Evolutionary conservation across 2,888 invertebrate genomes (phyloP), one percentile per base, ranked within the genome.

Genomic region (Athalia circularis): DNA sequence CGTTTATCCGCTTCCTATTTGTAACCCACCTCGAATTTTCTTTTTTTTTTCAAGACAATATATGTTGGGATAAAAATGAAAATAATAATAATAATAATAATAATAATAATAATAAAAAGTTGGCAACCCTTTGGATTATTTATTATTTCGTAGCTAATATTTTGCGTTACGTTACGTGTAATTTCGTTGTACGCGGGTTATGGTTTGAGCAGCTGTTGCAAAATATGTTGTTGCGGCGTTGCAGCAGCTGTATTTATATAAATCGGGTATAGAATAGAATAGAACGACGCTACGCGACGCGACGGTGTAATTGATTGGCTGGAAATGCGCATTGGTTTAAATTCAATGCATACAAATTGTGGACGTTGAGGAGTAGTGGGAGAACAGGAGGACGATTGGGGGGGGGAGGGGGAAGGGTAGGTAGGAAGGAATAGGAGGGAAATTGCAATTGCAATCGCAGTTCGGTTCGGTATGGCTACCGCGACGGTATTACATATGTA

Each of bases 291-390:
- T 9, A 7, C 11, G 5, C 4, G 54, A n/a, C 11, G 6, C 4
- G 54, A n/a, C 3, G 54, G 54, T 4, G 68, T 54, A 54, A 68
- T 68, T 74, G 57, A 67, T 77, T 59, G 67, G 67, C 45, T 62
- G 78, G 13, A 72, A 78, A 78, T 59, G 47, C 52, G 62, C 84
- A 84, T 84, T 85, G 84, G 83, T 86, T 85, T 84, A 83, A 85
- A 86, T 86, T 85, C 84, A 86, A 85, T 86, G 86, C 85, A 86
- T 86, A 86, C 84, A 85, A 86, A 85, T 84, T 82, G 86, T 79
- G 84, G 68, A n/a, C 50, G 68, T 9, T 11, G n/a, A n/a, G 54
- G 54, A 54, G 54, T 7, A 54, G 54, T n/a, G 1, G n/a, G 9
- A 7, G 80, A 65, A 78, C 65, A 70, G 59, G 29, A 29, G 8